phyloP scores from a whole-genome alignment of 2,888 invertebrate species.

The Cantharis nigra region DNA sequence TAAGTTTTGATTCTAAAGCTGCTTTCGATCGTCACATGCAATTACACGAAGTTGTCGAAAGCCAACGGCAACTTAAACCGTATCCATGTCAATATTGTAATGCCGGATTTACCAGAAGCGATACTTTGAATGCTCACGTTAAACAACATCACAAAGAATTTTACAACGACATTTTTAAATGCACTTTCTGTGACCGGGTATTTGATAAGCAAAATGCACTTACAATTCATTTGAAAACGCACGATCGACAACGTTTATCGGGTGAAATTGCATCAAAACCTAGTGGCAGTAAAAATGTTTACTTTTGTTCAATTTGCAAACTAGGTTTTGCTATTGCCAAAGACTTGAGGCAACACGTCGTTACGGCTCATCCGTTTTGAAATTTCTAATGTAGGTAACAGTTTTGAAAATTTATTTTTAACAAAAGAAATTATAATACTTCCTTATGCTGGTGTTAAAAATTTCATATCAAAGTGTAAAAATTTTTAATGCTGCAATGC shows the following conservation, averaged over 20 bases:
- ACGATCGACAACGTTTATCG: slow-evolving; percentile 57
- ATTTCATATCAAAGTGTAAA: neutral
- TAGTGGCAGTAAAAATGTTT: slow-evolving; percentile 33
- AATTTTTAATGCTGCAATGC: neutral
- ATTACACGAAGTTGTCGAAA: slow-evolving; percentile 57
- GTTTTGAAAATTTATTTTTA: neutral
- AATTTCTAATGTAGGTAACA: neutral
- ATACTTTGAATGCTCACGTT: slow-evolving; percentile 67
- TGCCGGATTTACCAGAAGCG: slow-evolving; percentile 66
- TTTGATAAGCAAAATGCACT: slow-evolving; percentile 67
- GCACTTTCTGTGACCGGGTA: slow-evolving; percentile 67
- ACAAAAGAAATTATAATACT: neutral
- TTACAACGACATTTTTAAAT: slow-evolving; percentile 59
- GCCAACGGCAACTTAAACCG: slow-evolving; percentile 39
- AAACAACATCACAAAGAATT: slow-evolving; percentile 62
- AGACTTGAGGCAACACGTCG: slow-evolving; percentile 52
- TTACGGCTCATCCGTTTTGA: slow-evolving; percentile 51
- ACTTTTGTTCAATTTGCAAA: slow-evolving; percentile 65
- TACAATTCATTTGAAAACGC: slow-evolving; percentile 66
- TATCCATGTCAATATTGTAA: slow-evolving; percentile 65
- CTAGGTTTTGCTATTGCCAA: slow-evolving; percentile 50
- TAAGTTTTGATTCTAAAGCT: slow-evolving; percentile 64
- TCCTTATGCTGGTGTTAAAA: neutral
- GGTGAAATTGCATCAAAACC: slow-evolving; percentile 40
- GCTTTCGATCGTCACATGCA: slow-evolving; percentile 62